These are phyloP conservation scores for Nemotelus pantherinus DNA, from an alignment of 2,888 invertebrate species.

Conservation along the genomic window DNA sequence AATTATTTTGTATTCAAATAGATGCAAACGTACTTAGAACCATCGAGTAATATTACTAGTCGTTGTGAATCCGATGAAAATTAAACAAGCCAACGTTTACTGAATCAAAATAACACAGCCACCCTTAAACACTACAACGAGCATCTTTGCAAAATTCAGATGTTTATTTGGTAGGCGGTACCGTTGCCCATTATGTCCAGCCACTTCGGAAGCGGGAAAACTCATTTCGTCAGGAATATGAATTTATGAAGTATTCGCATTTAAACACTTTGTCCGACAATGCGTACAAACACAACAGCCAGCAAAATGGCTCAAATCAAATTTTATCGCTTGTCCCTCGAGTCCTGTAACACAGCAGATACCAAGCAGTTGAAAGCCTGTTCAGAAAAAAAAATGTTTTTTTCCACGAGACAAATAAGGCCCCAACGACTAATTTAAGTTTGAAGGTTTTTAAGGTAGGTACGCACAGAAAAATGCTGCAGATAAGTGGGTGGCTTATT, in stretches of 20 bases:
- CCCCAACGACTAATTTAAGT: constrained; percentile 37
- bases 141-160: too few species aligned
- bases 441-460: constrained; percentile 32
- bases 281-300: constrained; percentile 15
- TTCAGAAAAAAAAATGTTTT: background rate
- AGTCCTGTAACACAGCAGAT: constrained; percentile 18
- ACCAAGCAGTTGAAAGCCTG: constrained; percentile 7
- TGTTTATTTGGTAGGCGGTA: too few species aligned
- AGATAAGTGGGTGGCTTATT: constrained; percentile 41
- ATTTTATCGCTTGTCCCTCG: constrained; percentile 38
- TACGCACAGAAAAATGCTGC: background rate
- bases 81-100: too few species aligned
- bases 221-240: constrained; percentile 31
- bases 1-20: too few species aligned
- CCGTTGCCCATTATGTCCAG: background rate
- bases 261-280: constrained; percentile 35
- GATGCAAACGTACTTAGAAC: too few species aligned
- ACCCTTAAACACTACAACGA: too few species aligned
- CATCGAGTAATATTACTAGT: too few species aligned
- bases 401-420: constrained; percentile 15
- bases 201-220: background rate
- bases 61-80: too few species aligned
- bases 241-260: constrained; percentile 36
- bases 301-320: constrained; percentile 38
- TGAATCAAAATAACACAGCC: too few species aligned